Evolutionary conservation across 2,113 vertebrate species (phyloP), one percentile per base, ranked within the genome.

Genomic region (Terrapene triunguis): DNA sequence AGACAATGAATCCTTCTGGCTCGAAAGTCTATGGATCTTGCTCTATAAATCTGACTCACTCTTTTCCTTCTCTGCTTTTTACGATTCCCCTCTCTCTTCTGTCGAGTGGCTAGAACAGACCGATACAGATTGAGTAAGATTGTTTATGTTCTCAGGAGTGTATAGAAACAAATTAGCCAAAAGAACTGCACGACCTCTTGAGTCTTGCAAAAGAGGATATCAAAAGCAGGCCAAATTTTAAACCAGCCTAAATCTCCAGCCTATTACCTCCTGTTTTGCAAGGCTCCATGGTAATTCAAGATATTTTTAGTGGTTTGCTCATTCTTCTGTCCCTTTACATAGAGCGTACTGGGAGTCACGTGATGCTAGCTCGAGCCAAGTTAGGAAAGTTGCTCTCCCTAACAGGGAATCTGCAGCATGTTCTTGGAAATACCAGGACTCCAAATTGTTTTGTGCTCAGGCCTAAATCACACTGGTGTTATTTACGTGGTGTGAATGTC

Each of bases 311-410:
- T 35, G 1, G 10, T 82, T 80, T 44, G 3, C 57, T 90, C 65
- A 5, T 90, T 79, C 57, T n/a, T 27, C 76, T 13, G 35, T 5
- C 50, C 51, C 19, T 32, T 27, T 48, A n/a, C 38, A 42, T 0
- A 3, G 72, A 51, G 27, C 3, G 0, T 2, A 10, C 5, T 17
- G 65, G 0, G 8, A 91, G 54, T 8, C 2, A 2, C 54, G 4
- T 32, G 79, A n/a, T 47, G 54, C 86, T 69, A 74, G 85, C 82
- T 79, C 25, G 1, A 11, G 65, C 13, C 1, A 22, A 38, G n/a
- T 22, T 38, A 19, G 16, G 65, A n/a, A 72, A 38, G 65, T 4
- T 9, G 65, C 29, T n/a, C 35, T 38, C 65, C 17, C n/a, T 16
- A 8, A 21, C 65, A 17, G 19, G n/a, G 8, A 72, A 22, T 72